Evolutionary conservation across 2,113 vertebrate genomes (phyloP).

Genomic region (Peromyscus leucopus): DNA sequence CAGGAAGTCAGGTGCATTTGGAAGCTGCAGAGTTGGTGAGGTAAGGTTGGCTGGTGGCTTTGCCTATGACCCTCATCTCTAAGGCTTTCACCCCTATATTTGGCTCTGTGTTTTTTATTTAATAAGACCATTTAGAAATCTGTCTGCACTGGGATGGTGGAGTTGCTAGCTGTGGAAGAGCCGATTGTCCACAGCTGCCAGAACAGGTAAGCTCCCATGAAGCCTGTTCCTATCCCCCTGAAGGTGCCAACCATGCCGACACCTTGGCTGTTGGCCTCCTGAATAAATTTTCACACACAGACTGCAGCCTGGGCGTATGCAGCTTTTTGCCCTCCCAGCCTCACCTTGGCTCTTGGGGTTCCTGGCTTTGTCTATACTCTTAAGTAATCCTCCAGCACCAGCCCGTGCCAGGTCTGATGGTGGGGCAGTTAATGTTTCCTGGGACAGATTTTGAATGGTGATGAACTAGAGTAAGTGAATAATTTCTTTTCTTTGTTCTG

Average conservation of each 20-base stretch:
- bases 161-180: too few relatives aligned
- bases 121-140: too few relatives aligned
- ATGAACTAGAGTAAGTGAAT: background rate
- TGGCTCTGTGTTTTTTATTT: too few relatives aligned
- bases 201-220: accelerated
- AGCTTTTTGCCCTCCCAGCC: background rate
- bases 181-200: too few relatives aligned
- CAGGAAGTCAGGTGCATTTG: too few relatives aligned
- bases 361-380: background rate
- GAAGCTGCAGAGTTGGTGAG: too few relatives aligned
- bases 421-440: background rate
- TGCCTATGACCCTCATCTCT: too few relatives aligned
- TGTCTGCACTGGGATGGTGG: background rate
- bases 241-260: background rate
- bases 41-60: too few relatives aligned
- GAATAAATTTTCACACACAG: background rate
- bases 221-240: background rate
- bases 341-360: background rate
- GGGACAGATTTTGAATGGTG: background rate
- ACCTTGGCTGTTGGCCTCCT: background rate
- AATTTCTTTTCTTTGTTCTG: background rate
- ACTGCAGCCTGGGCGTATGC: background rate
- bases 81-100: too few relatives aligned
- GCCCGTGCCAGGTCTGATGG: background rate
- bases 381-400: background rate